Evolutionary conservation across 2,113 vertebrate species (phyloP).

Genomic region (Erinaceus europaeus): DNA sequence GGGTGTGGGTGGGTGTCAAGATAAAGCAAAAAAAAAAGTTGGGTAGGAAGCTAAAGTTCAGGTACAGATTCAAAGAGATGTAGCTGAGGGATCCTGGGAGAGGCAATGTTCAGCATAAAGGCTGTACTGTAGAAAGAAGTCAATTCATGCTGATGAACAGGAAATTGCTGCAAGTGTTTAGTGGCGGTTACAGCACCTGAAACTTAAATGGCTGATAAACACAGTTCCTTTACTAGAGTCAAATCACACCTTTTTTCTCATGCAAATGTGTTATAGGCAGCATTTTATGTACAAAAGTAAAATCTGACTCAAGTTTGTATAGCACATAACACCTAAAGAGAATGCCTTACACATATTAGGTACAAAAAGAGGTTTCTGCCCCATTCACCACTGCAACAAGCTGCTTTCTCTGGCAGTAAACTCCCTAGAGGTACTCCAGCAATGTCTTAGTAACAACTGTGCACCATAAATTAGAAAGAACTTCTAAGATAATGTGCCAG

Average conservation of each 20-base stretch:
- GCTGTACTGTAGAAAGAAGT: neutral
- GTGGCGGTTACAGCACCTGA: neutral
- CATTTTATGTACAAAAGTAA: neutral
- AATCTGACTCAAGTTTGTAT: neutral
- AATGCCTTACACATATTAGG: neutral
- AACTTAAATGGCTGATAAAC: neutral
- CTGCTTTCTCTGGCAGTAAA: neutral
- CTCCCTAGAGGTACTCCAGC: neutral
- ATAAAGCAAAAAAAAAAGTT: too few species aligned
- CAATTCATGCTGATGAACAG: neutral
- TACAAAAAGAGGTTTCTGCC: neutral
- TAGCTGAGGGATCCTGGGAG: neutral
- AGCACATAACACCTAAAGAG: neutral
- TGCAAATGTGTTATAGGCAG: neutral
- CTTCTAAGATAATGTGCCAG: conserved; percentile 23
- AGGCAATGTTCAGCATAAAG: neutral
- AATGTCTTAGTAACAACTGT: conserved; percentile 6
- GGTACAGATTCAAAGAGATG: neutral
- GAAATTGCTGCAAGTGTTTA: neutral
- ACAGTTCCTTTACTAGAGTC: neutral
- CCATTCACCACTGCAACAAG: neutral
- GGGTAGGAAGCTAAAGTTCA: conserved; percentile 2
- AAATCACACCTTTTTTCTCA: neutral
- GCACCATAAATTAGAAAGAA: conserved; percentile 36
- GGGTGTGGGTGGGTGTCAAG: too few species aligned